phyloP scores from a whole-genome alignment of 2,113 vertebrate species.

The Indri indri region DNA sequence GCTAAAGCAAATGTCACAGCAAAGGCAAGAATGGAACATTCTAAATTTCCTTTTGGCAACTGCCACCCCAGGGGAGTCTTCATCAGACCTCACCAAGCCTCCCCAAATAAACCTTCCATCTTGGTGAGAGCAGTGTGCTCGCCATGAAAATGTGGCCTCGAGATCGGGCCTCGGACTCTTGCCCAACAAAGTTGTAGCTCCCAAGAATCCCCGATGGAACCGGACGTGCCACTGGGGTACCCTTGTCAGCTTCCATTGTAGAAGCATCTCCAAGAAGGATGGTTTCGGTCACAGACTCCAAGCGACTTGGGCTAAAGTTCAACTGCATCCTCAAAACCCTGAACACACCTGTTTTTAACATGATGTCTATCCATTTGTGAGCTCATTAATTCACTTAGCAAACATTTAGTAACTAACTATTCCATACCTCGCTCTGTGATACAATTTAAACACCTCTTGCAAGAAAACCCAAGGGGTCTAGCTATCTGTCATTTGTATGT shows the following conservation, averaged over 20 bases:
- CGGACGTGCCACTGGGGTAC: accelerated
- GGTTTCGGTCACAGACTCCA: neutral
- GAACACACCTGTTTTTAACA: neutral
- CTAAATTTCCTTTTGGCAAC: neutral
- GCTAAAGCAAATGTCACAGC: neutral
- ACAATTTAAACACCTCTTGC: neutral
- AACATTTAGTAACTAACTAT: neutral
- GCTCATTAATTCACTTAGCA: neutral
- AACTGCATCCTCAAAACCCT: neutral
- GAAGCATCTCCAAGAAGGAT: neutral
- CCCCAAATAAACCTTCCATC: too few species aligned
- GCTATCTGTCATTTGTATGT: neutral
- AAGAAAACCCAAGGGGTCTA: neutral
- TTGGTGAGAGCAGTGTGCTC: accelerated
- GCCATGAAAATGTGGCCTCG: too few species aligned
- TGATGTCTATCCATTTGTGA: neutral
- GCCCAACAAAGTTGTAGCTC: accelerated
- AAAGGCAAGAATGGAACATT: neutral
- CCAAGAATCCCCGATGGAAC: accelerated
- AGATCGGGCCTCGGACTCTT: neutral
- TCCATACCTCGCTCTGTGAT: accelerated
- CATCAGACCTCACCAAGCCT: neutral
- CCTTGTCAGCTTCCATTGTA: accelerated
- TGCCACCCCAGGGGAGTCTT: too few species aligned
- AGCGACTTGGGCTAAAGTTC: neutral